Evolutionary conservation across 2,888 invertebrate genomes (phyloP).

Genomic region (Margaritifera margaritifera): DNA sequence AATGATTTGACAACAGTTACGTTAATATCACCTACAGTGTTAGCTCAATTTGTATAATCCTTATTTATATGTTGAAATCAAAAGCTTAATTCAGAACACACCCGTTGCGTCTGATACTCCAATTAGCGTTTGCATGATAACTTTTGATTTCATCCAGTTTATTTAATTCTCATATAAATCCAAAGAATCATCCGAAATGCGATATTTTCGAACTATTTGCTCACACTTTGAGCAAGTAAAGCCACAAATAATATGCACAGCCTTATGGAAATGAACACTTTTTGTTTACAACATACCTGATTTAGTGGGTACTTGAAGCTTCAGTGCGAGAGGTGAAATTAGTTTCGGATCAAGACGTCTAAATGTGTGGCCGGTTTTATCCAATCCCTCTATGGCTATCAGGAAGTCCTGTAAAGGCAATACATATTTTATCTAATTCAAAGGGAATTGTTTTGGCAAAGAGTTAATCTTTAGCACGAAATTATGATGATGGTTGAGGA

Average conservation of each 20-base stretch:
- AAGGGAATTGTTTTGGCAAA: too few species aligned
- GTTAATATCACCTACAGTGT: too few species aligned
- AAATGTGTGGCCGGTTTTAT: conserved; percentile 18
- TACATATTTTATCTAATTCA: neutral
- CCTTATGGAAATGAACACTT: neutral
- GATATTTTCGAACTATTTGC: neutral
- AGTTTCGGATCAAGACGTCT: conserved; percentile 24
- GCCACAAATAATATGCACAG: neutral
- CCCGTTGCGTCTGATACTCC: too few species aligned
- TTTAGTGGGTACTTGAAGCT: conserved; percentile 23
- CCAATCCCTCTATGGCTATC: conserved; percentile 28
- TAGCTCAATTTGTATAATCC: too few species aligned
- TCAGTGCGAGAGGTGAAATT: conserved; percentile 23
- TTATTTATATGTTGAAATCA: too few species aligned
- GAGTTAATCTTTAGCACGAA: too few species aligned
- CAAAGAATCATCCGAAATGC: neutral
- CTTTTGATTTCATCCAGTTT: too few species aligned
- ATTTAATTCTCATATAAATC: too few species aligned
- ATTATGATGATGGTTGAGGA: too few species aligned
- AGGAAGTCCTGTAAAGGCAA: conserved; percentile 24
- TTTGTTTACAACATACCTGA: conserved; percentile 14
- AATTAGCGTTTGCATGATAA: too few species aligned
- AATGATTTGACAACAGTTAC: too few species aligned
- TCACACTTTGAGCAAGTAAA: neutral
- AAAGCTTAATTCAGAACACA: too few species aligned